Percentiles rank a stretch among this genome's conserved stretches.
Conservation (phyloP, 2,113 vertebrate genomes). For the Porphyrio hochstetteri region DNA sequence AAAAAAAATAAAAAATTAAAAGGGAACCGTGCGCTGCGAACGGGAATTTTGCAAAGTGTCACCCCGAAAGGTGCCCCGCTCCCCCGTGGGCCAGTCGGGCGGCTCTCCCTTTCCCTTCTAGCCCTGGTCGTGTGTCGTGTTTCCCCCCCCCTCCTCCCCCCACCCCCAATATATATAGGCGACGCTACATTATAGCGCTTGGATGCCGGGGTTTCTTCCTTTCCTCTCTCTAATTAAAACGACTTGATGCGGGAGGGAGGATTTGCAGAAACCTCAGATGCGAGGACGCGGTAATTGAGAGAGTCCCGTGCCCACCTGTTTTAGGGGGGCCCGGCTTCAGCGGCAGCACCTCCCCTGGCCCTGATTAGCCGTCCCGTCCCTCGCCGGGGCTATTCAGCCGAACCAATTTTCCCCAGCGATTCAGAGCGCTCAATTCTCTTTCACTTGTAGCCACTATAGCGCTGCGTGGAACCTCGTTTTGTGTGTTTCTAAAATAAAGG, state of each 20-base stretch:
- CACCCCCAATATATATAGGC: not conserved
- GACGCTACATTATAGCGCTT: not conserved
- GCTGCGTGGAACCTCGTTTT: constrained; percentile 95
- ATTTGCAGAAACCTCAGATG: constrained; percentile 70
- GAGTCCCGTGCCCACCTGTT: constrained; percentile 89
- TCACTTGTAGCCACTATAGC: constrained; percentile 93
- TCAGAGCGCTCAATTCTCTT: constrained; percentile 87
- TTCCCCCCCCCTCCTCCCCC: too few species aligned
- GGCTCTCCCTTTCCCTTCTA: not conserved
- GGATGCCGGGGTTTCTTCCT: not conserved
- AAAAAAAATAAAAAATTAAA: not conserved
- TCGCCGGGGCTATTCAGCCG: constrained; percentile 85
- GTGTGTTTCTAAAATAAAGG: constrained; percentile 89
- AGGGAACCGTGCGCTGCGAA: not conserved
- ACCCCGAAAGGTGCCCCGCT: not conserved
- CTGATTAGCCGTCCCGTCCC: constrained; percentile 85
- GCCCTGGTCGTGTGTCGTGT: not conserved
- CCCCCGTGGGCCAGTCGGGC: not conserved
- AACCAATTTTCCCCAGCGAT: constrained; percentile 88
- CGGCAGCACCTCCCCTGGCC: constrained; percentile 84
- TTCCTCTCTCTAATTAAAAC: constrained; percentile 32
- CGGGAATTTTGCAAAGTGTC: not conserved
- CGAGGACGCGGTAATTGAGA: constrained; percentile 81
- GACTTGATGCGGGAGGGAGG: constrained; percentile 42
- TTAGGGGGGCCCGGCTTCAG: constrained; percentile 81